A percentile compares a stretch with the other conserved stretches of the same genome.
phyloP scores from a whole-genome alignment of 1,140 invertebrate genomes.

The Solen grandis region DNA sequence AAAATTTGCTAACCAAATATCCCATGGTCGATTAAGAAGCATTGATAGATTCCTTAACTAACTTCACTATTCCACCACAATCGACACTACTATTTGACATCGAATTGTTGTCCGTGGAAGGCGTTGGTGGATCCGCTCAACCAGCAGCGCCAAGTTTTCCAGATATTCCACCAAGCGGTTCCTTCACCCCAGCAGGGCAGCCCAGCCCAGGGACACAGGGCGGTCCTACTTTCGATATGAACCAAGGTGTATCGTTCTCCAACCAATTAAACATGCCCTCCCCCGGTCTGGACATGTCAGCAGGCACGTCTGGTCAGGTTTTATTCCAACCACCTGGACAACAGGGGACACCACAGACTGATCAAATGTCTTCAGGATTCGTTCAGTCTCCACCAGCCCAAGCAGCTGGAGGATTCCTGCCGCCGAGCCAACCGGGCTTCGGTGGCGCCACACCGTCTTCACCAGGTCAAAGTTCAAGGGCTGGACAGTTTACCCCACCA shows the following conservation, averaged over 20 bases:
- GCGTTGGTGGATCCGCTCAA: not conserved
- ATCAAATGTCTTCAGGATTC: not conserved
- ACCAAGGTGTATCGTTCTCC: not conserved
- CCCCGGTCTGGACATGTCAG: not conserved
- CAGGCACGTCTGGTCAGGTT: not conserved
- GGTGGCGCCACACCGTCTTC: no score
- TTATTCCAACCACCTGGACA: not conserved
- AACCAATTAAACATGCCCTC: not conserved
- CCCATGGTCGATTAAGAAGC: no score
- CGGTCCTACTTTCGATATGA: not conserved
- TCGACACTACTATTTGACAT: constrained; percentile 43
- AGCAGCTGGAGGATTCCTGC: no score
- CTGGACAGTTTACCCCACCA: no score
- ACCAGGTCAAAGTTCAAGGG: no score
- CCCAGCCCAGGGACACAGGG: not conserved
- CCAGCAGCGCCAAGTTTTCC: not conserved
- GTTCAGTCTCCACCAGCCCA: no score
- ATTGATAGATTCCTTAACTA: constrained; percentile 46
- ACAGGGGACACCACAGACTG: not conserved
- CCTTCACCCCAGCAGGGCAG: not conserved
- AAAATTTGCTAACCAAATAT: no score
- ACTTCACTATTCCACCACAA: constrained; percentile 38
- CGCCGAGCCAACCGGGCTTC: no score
- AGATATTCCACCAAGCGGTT: not conserved
- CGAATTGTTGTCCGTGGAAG: constrained; percentile 33